These are phyloP conservation scores for Macrosteles quadrilineatus DNA, from an alignment of 1,140 invertebrate genomes.

Conservation along the genomic window DNA sequence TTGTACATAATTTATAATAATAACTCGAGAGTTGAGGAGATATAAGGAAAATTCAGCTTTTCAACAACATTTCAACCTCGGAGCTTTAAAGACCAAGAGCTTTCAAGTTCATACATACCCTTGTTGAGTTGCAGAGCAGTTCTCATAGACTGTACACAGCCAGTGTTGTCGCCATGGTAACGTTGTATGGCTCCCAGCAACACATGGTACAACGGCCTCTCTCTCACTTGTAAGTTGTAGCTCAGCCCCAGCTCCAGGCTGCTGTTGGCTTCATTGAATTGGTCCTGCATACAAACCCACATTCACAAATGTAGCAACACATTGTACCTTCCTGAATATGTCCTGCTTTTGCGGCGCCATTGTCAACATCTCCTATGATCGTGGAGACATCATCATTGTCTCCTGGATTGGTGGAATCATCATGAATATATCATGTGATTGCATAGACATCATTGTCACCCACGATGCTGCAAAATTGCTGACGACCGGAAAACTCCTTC, in stretches of 20 bases:
- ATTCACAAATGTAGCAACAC: not conserved
- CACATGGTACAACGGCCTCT: conserved; percentile 88
- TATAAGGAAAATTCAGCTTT: too few relatives aligned
- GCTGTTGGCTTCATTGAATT: conserved; percentile 77
- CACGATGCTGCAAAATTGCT: too few relatives aligned
- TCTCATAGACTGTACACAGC: conserved; percentile 74
- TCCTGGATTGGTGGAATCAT: too few relatives aligned
- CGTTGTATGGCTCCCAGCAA: conserved; percentile 82
- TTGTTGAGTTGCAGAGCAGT: conserved; percentile 59
- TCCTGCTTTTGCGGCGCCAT: too few relatives aligned
- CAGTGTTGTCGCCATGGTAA: conserved; percentile 68
- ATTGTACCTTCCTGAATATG: not conserved
- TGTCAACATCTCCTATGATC: too few relatives aligned
- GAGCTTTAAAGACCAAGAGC: too few relatives aligned
- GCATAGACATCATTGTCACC: not conserved
- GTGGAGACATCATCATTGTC: too few relatives aligned
- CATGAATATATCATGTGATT: not conserved
- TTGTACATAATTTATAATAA: too few relatives aligned
- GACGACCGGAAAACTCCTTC: too few relatives aligned
- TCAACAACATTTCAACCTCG: too few relatives aligned
- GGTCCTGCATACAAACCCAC: conserved; percentile 58
- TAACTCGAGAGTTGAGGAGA: too few relatives aligned
- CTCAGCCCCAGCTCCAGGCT: conserved; percentile 86
- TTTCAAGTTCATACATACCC: too few relatives aligned
- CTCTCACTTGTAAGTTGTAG: conserved; percentile 88